Base-by-base conservation (phyloP, 1,140 invertebrate species). In the Zaprionus lachaisei region DNA sequence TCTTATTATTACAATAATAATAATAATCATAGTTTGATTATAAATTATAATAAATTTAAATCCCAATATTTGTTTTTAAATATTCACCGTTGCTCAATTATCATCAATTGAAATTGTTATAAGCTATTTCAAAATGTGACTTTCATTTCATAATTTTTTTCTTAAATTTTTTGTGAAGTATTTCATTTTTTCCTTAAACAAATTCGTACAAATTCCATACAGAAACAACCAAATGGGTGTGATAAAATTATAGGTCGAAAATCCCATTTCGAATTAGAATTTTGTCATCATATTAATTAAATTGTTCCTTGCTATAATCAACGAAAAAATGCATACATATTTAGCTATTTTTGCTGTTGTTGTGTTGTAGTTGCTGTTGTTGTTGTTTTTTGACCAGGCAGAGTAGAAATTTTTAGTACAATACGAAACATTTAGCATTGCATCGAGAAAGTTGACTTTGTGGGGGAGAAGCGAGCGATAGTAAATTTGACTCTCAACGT, bases 1-100 rank as follows among this genome's bases (percentile, higher is more conserved):
- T 80, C 83, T 86, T 91, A 83, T 90, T 85, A 81, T 83, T 87
- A 91, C 85, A 90, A 90, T 89, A 84, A 89, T 89, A 86, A 80
- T 77, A 90, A 90, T 87, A 84, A 87, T 87, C 81, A 80, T 84
- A 81, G 82, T 87, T 91, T 91, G 76, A 91, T 84, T 91, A 80
- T 82, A 91, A 81, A 87, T 89, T 92, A 86, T 86, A 79, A 83
- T 91, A 85, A 82, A 87, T 81, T 81, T 91, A 91, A 81, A 90
- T 81, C 86, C 81, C 86, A 89, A 85, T 85, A 85, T 78, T 79
- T 34, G 28, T 38, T 38, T 38, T 85, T 68, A 73, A 90, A 84
- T 84, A 81, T 90, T 89, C 85, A 81, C 72, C 83, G 63, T 82
- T 72, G 51, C 75, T 80, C 66, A 69, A 72, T 75, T 57, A 67